A percentile compares a stretch with the other conserved stretches of the same genome.
phyloP scores from a whole-genome alignment of 2,113 vertebrate genomes.

The Neolamprologus variostigma region DNA sequence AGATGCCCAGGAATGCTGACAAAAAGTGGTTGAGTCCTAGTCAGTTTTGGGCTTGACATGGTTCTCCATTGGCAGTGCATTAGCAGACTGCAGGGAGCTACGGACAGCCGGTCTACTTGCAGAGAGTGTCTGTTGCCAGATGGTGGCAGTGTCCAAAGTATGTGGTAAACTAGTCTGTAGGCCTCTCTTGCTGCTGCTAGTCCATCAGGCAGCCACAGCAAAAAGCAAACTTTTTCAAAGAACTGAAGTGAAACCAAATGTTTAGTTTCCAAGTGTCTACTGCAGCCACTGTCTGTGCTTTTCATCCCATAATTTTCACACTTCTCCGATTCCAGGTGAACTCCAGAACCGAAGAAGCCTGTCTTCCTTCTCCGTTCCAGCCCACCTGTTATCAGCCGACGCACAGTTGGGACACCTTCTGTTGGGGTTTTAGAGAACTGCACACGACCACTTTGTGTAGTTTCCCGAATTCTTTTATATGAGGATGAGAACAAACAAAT shows the following conservation, averaged over 20 bases:
- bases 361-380: not conserved
- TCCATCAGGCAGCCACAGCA: not conserved
- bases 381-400: not conserved
- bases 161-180: not conserved
- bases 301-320: not conserved
- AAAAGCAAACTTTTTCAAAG: not conserved
- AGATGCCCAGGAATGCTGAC: not conserved
- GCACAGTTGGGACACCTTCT: not conserved
- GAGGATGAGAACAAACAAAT: not conserved
- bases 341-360: not conserved
- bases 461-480: not conserved
- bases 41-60: not conserved
- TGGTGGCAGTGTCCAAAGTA: not conserved
- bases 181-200: not conserved
- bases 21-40: not conserved
- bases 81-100: not conserved
- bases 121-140: not conserved
- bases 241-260: not conserved
- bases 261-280: not conserved
- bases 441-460: accelerated
- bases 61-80: not conserved
- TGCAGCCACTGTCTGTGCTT: not conserved
- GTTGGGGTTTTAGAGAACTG: not conserved
- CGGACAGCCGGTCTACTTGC: accelerated
- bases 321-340: not conserved